These are phyloP conservation scores for Propithecus perrieri DNA, from an alignment of 2,797 vertebrate species.

Conservation along the genomic window DNA sequence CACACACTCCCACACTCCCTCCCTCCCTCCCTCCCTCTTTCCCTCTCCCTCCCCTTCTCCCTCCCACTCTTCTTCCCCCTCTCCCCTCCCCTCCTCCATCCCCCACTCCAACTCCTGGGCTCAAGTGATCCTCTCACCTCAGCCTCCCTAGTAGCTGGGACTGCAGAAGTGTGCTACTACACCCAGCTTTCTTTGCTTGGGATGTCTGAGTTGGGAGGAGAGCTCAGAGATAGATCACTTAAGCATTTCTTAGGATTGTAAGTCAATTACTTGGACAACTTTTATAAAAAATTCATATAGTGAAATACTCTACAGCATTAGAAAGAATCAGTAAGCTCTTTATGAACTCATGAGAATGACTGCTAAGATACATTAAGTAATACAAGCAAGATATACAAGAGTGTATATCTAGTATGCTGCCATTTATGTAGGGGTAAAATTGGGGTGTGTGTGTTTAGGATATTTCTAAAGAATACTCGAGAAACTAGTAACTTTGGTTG, in stretches of 20 bases:
- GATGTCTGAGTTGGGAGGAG: constrained; percentile 8
- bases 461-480: background rate
- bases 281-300: background rate
- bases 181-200: constrained; percentile 1
- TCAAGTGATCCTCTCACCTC: no score
- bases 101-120: no score
- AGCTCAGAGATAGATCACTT: constrained; percentile 7
- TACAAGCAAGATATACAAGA: background rate
- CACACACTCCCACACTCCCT: fast-evolving
- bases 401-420: background rate
- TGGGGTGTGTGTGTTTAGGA: background rate
- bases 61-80: no score
- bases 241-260: constrained; percentile 23
- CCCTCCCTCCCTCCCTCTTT: fast-evolving
- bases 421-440: background rate
- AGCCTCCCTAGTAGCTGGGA: no score
- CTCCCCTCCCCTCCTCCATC: no score
- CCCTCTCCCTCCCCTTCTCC: fast-evolving
- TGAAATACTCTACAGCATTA: background rate
- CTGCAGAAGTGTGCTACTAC: no score
- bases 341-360: background rate
- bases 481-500: constrained; percentile 10
- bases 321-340: background rate
- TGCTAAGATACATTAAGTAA: background rate
- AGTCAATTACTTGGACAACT: constrained; percentile 25